Evolutionary conservation across 2,888 invertebrate genomes (phyloP), one percentile per base, ranked within the genome.

Genomic region (Anticlea derivata): DNA sequence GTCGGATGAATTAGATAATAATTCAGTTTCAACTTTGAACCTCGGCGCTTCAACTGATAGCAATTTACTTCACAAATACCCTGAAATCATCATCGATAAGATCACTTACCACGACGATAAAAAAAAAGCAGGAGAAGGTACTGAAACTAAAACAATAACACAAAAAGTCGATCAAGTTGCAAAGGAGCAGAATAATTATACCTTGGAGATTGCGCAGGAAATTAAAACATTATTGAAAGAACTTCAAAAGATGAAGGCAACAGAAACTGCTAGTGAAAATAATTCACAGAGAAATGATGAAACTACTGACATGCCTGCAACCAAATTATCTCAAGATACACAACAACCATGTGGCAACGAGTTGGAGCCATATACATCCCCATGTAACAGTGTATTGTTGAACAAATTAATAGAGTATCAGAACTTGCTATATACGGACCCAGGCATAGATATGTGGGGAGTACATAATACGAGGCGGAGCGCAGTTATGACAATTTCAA

Each of bases 81-180:
- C 53, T 22, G 50, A 55, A 50, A 39, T 58, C 8, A 33, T 55
- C 3, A 43, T 55, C 41, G 49, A 55, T n/a, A 53, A 47, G 20
- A 43, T 53, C 7, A 54, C 50, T 30, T 50, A 49, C 8, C 51
- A 50, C 12, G 26, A 17, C 5, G 13, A 13, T 34, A 24, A 55
- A 5, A 49, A 31, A 17, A 8, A 41, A 26, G 10, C 29, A n/a
- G n/a, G 7, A 30, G 26, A 34, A 5, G n/a, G 1, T 7, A 22
- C 3, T 30, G n/a, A 47, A 26, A n/a, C 23, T 13, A 7, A 22
- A 22, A 6, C 20, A 11, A 12, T 22, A 1, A 10, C 17, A n/a
- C 12, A 44, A 34, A 31, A 39, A 27, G 12, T 26, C 1, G 8
- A 17, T 22, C 8, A 22, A 20, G 8, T 7, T 20, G n/a, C 26